These are phyloP conservation scores for Spizaetus ornatus DNA, from an alignment of 2,113 vertebrate genomes.

Conservation along the genomic window DNA sequence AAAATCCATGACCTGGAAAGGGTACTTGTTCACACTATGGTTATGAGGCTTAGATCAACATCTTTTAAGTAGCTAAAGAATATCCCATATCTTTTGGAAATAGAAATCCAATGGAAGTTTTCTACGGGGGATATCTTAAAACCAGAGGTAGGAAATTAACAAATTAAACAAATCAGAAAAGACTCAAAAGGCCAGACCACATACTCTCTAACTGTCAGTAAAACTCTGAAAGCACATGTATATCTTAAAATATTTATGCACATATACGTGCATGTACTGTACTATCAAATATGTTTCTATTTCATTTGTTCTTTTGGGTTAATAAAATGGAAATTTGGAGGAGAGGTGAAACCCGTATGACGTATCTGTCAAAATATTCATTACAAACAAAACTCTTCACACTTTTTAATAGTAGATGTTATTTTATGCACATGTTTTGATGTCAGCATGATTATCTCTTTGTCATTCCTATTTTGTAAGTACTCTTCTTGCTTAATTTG, in stretches of 20 bases:
- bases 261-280: background rate
- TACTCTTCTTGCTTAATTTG: background rate
- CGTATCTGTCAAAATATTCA: constrained; percentile 53
- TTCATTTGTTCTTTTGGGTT: background rate
- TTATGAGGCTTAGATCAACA: background rate
- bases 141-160: background rate
- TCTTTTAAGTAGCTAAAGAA: background rate
- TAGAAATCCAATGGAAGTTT: background rate
- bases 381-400: constrained; percentile 41
- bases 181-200: background rate
- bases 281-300: background rate
- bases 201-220: background rate
- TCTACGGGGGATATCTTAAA: background rate
- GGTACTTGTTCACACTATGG: background rate
- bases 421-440: constrained; percentile 36
- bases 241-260: background rate
- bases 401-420: background rate
- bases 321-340: constrained; percentile 26
- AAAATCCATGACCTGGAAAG: background rate
- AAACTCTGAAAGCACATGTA: background rate
- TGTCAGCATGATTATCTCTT: constrained; percentile 22
- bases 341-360: constrained; percentile 18
- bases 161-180: background rate
- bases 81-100: background rate
- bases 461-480: constrained; percentile 4